Evolutionary conservation across 2,888 invertebrate species (phyloP).

Genomic region (Zygaena filipendulae): DNA sequence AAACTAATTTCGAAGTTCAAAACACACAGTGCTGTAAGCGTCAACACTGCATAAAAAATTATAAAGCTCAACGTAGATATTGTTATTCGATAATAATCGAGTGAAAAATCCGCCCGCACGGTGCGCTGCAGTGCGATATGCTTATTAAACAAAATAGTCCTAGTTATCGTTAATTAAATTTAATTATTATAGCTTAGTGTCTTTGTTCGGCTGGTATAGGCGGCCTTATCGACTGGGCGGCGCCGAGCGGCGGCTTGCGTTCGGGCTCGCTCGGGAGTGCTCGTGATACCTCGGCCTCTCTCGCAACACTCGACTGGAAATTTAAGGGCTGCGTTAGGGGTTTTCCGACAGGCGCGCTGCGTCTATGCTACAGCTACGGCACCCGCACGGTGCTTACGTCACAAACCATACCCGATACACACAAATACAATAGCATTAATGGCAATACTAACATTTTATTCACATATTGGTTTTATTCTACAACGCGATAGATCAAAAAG

Average conservation of each 20-base stretch:
- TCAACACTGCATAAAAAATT: too few species aligned
- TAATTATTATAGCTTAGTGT: slow-evolving; percentile 67
- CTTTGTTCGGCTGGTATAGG: slow-evolving; percentile 64
- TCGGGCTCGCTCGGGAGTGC: slow-evolving; percentile 35
- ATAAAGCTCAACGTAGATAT: too few species aligned
- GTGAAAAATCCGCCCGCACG: too few species aligned
- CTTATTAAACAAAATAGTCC: slow-evolving; percentile 50
- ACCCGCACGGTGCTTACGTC: slow-evolving; percentile 37
- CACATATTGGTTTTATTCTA: too few species aligned
- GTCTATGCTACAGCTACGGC: slow-evolving; percentile 32
- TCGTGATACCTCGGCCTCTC: slow-evolving; percentile 34
- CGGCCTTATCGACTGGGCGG: slow-evolving; percentile 70
- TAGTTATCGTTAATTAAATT: slow-evolving; percentile 61
- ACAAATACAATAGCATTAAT: slow-evolving; percentile 21
- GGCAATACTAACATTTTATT: slow-evolving; percentile 8
- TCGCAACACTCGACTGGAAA: slow-evolving; percentile 47
- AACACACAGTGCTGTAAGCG: too few species aligned
- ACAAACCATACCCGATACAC: slow-evolving; percentile 25
- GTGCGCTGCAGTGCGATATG: too few species aligned
- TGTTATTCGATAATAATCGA: too few species aligned
- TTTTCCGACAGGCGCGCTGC: slow-evolving; percentile 44
- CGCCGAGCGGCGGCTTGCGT: slow-evolving; percentile 37
- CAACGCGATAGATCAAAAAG: too few species aligned
- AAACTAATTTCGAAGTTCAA: too few species aligned
- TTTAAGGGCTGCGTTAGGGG: slow-evolving; percentile 60